Evolutionary conservation across 2,888 invertebrate genomes (phyloP).

Genomic region (Shargacucullia verbasci): DNA sequence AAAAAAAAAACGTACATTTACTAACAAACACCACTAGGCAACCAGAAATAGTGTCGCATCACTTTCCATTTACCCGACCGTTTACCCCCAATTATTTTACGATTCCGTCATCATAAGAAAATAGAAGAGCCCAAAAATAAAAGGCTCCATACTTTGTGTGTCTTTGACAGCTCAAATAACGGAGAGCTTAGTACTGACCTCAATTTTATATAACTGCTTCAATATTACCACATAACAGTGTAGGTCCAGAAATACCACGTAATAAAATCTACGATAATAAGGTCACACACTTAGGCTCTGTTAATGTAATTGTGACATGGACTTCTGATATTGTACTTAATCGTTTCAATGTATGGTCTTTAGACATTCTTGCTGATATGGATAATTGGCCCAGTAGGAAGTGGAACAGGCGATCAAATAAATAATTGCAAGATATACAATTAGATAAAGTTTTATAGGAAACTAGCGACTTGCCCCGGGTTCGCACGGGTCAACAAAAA

Average conservation of each 20-base stretch:
- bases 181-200: conserved; percentile 47
- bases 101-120: conserved; percentile 42
- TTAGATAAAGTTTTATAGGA: too few species aligned
- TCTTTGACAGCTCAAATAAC: conserved; percentile 46
- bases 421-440: too few species aligned
- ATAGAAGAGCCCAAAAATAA: conserved; percentile 35
- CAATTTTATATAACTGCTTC: conserved; percentile 38
- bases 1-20: background rate
- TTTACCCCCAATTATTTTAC: conserved; percentile 34
- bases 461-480: too few species aligned
- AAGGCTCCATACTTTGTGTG: conserved; percentile 45
- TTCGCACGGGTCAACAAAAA: too few species aligned
- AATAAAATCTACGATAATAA: too few species aligned
- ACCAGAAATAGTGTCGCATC: conserved; percentile 8
- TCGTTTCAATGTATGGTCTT: too few species aligned
- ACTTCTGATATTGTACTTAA: too few species aligned
- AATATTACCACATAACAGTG: conserved; percentile 3
- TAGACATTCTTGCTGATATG: too few species aligned
- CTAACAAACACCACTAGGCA: conserved; percentile 6
- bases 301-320: too few species aligned
- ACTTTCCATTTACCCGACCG: conserved; percentile 4
- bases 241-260: conserved; percentile 10
- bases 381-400: too few species aligned
- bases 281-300: too few species aligned
- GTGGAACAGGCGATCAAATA: too few species aligned